Percentiles rank a stretch among this genome's conserved stretches.
Evolutionary conservation across 2,113 vertebrate species (phyloP).

Genomic region (Zapus hudsonius): DNA sequence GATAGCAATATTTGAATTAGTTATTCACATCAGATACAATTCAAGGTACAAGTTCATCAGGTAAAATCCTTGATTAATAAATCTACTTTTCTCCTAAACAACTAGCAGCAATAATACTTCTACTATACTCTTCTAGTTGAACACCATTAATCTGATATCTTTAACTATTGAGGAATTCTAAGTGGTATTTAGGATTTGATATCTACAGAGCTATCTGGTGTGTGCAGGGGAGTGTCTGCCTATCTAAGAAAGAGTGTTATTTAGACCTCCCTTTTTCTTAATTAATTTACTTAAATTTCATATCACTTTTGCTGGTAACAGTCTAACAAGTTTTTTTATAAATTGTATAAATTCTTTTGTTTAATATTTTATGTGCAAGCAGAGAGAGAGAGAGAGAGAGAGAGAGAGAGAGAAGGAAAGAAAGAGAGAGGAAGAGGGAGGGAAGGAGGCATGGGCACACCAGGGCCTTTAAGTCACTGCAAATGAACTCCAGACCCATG

Average conservation of each 20-base stretch:
- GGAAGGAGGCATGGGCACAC: too few species aligned
- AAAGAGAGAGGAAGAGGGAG: too few species aligned
- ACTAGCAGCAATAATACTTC: background rate
- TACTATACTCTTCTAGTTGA: background rate
- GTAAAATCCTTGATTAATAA: conserved; percentile 7
- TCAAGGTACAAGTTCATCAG: conserved; percentile 4
- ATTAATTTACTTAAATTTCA: conserved; percentile 48
- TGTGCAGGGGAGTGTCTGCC: background rate
- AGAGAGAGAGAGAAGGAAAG: too few species aligned
- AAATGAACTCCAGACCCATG: too few species aligned
- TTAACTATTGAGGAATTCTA: conserved; percentile 23
- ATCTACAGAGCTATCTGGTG: background rate
- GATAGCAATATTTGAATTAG: background rate
- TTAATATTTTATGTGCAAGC: too few species aligned
- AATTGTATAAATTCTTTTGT: too few species aligned
- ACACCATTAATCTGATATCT: conserved; percentile 9
- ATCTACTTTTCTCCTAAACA: conserved; percentile 24
- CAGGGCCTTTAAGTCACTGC: too few species aligned
- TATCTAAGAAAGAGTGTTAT: background rate
- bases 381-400: too few species aligned
- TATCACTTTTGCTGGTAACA: conserved; percentile 28
- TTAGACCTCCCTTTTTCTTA: background rate
- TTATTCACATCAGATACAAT: background rate
- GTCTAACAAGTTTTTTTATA: too few species aligned
- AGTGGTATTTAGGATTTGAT: conserved; percentile 1